Base-by-base conservation (phyloP, 1,140 invertebrate genomes). In the Apis cerana region DNA sequence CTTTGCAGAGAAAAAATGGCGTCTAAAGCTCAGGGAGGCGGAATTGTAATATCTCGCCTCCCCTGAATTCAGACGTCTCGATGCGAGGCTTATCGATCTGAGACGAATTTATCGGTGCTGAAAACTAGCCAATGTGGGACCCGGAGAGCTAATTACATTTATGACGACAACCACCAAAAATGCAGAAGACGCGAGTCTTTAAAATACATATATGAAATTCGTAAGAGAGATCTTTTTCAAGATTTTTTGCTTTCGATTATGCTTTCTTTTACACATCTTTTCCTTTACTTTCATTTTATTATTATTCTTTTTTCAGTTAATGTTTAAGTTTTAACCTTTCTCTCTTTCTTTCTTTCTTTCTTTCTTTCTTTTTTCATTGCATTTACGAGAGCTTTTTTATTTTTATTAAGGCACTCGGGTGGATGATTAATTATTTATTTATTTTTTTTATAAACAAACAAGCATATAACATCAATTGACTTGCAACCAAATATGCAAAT, bases 1-100 rank as follows among this genome's bases (percentile, higher is more conserved):
- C 87, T 88, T 88, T 88, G 71, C 87, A 88, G 87, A 87, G 83
- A 81, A 74, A 76, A 87, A 78, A 76, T 56, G 71, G 75, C 87
- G 82, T 88, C 79, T 88, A 87, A 87, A 76, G 74, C 80, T 86
- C 81, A 80, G 78, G 77, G 77, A 75, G 75, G 64, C 72, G 85
- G 85, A 84, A 77, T 87, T 75, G 61, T 87, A 88, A 67, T 72
- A 17, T 80, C 69, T 75, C 82, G 77, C 78, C 86, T 85, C 70
- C 85, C 48, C 61, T 75, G 85, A 88, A 78, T 80, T 76, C 75
- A 80, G 76, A 79, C 82, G 76, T 80, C 54, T 83, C 61, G 52
- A 83, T 83, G 62, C 76, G 76, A 79, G 76, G 61, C 76, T 52
- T 72, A 80, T 83, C 82, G 76, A 80, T 80, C 82, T 61, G 65